A percentile compares a stretch with the other conserved stretches of the same genome.
These are phyloP conservation scores for Samia ricini DNA, from an alignment of 1,140 invertebrate species.

Conservation along the genomic window DNA sequence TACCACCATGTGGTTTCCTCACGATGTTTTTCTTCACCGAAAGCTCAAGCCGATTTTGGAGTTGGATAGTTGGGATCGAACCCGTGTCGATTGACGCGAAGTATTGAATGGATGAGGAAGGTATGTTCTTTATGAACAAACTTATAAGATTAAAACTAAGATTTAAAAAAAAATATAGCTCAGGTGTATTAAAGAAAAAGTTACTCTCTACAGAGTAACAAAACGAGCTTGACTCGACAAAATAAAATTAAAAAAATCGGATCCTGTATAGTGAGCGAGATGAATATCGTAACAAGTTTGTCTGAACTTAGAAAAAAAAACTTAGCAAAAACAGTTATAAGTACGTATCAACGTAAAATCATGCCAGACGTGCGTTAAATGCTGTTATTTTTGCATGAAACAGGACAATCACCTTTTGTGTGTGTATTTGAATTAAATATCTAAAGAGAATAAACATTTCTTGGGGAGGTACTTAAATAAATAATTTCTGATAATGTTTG, in stretches of 20 bases:
- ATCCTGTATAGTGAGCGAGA: constrained; percentile 16
- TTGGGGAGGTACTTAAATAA: no score
- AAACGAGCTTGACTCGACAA: neutral
- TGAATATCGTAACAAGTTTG: constrained; percentile 25
- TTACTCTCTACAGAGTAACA: neutral
- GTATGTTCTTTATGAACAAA: no score
- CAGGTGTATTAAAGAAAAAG: neutral
- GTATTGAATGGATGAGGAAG: no score
- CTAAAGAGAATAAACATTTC: no score
- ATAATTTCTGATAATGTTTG: no score
- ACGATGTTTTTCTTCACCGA: no score
- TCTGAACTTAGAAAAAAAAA: constrained; percentile 16
- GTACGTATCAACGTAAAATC: no score
- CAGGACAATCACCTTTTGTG: neutral
- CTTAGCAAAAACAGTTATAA: constrained; percentile 15
- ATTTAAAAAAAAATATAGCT: neutral
- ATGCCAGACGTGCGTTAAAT: constrained; percentile 24
- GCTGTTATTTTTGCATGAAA: neutral
- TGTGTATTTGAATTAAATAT: neutral
- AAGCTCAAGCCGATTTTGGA: no score
- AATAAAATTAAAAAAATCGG: neutral
- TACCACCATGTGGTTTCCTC: no score
- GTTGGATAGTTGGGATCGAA: no score
- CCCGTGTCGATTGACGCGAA: no score
- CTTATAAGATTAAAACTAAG: no score